Evolutionary conservation across 2,888 invertebrate genomes (phyloP), one percentile per base, ranked within the genome.

Genomic region (Lypha dubia): DNA sequence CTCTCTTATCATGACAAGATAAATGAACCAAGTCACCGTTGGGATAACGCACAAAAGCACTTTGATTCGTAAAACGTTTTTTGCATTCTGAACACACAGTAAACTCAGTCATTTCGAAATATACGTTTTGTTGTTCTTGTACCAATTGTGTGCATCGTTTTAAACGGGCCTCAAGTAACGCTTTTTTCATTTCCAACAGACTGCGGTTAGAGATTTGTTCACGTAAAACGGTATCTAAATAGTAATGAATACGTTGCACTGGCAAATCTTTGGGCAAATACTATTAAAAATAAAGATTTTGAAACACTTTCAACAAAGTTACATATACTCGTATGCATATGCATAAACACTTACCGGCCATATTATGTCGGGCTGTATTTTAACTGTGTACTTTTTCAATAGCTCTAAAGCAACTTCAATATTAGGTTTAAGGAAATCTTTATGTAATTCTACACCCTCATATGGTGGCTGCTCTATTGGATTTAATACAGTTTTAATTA

Each of bases 21-120:
- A 97, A 97, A 93, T 99, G 99, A 1, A 98, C 97, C 22, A 98
- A 95, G 88, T 97, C 96, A 3, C 98, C 98, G 92, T 96, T 96
- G 1, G 98, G 97, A 92, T 97, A 97, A 62, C 98, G 94, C 7
- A 98, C 97, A 92, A 99, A 97, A 28, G 98, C 98, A 93, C 98
- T 97, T 93, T 97, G 97, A 92, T 97, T 97, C 20, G 96, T 96
- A 92, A 99, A 98, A 76, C 97, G 94, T 90, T 99, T 99, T 91
- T 96, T 97, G 92, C 99, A 99, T 1, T 97, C 97, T 0, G 95
- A 95, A 92, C 99, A 99, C 74, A 97, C 95, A 89, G 96, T 97
- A 88, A 96, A 95, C 87, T 98, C 98, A 20, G 95, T 97, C 87
- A 99, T 95, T 1, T 96, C 93, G 62, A 98, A 95, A 89, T 95